Conservation (phyloP, 2,888 invertebrate genomes). For the Autographa gamma region DNA sequence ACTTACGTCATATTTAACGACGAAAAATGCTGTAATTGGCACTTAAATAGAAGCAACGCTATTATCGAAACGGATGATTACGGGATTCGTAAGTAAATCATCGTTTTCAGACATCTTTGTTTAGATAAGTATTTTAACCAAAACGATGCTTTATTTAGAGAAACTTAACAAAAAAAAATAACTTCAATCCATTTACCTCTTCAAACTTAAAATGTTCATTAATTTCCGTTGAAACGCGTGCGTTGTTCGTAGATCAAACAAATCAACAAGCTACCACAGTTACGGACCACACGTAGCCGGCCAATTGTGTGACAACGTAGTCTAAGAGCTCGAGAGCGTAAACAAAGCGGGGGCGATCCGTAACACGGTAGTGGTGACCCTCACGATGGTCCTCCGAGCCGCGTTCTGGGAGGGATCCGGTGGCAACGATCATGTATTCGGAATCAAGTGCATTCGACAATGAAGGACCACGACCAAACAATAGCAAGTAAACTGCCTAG, state of each 20-base stretch:
- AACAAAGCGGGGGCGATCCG: conserved; percentile 76
- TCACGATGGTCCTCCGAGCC: conserved; percentile 64
- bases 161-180: background rate
- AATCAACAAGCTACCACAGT: conserved; percentile 64
- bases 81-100: conserved; percentile 22
- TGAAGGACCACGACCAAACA: background rate
- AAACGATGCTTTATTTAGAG: background rate
- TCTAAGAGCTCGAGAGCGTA: conserved; percentile 72
- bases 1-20: conserved; percentile 57
- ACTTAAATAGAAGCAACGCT: conserved; percentile 44
- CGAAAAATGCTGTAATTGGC: conserved; percentile 60
- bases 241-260: conserved; percentile 46
- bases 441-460: conserved; percentile 16
- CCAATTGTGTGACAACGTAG: conserved; percentile 81
- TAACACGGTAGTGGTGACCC: conserved; percentile 75
- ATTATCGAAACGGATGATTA: conserved; percentile 45
- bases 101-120: background rate
- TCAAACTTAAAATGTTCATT: conserved; percentile 43
- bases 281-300: conserved; percentile 71
- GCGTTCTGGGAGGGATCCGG: conserved; percentile 56
- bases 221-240: conserved; percentile 49
- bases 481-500: background rate
- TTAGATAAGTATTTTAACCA: background rate
- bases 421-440: conserved; percentile 9
- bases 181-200: background rate